phyloP scores from a whole-genome alignment of 2,797 vertebrate species.

The Cottoperca gobio region DNA sequence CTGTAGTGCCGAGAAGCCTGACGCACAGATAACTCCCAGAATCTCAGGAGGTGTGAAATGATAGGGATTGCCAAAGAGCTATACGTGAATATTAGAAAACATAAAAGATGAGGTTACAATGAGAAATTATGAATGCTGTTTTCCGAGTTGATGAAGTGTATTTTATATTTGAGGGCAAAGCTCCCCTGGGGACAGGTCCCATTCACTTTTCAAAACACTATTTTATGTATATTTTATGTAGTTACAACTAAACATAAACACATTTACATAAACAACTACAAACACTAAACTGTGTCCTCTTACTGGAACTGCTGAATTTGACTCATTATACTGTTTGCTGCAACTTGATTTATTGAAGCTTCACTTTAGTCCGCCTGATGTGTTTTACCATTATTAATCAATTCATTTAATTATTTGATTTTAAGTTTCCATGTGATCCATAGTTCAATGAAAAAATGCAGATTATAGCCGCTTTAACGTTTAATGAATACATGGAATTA shows the following conservation, averaged over 20 bases:
- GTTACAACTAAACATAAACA: too few species aligned
- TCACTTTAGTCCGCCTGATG: neutral
- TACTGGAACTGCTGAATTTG: neutral
- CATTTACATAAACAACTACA: too few species aligned
- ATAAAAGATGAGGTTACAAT: neutral
- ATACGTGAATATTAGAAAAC: neutral
- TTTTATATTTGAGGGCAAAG: neutral
- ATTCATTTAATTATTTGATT: neutral
- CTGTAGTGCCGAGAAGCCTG: neutral
- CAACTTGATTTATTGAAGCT: neutral
- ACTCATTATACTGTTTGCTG: neutral
- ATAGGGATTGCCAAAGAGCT: neutral
- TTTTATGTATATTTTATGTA: too few species aligned
- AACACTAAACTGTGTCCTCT: neutral
- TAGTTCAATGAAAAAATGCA: neutral
- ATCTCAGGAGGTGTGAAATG: constrained; percentile 13
- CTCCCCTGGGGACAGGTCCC: neutral
- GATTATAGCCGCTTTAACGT: neutral
- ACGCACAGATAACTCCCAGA: constrained; percentile 4
- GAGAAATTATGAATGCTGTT: neutral
- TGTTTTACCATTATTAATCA: neutral
- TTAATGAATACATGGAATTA: neutral
- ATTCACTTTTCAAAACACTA: neutral
- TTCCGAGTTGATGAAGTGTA: neutral
- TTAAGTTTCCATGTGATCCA: neutral